Conservation (phyloP, 2,888 invertebrate genomes). For the Hydropsyche betteni region DNA sequence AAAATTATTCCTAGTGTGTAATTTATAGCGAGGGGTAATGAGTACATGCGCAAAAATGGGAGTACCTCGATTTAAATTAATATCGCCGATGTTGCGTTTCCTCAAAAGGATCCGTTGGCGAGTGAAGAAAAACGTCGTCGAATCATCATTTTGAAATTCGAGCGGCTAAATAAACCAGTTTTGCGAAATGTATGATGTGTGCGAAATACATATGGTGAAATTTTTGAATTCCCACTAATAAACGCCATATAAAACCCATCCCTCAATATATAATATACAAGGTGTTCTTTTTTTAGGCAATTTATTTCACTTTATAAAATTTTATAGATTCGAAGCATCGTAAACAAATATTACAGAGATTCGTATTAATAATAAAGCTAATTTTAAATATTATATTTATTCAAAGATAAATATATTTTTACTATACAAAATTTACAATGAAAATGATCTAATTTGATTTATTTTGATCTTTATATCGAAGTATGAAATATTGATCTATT, state of each 20-base stretch:
- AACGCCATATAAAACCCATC: not conserved
- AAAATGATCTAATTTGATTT: no score
- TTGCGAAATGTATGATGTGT: constrained; percentile 26
- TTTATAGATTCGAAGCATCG: no score
- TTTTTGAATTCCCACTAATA: constrained; percentile 12
- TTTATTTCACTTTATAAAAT: no score
- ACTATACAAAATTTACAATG: no score
- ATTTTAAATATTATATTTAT: no score
- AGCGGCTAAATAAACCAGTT: constrained; percentile 30
- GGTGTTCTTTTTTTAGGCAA: no score
- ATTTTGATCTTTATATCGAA: no score
- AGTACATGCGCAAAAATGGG: constrained; percentile 19
- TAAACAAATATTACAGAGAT: no score
- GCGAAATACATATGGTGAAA: not conserved
- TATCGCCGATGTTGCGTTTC: constrained; percentile 18
- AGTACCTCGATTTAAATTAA: constrained; percentile 26
- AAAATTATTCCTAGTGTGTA: not conserved
- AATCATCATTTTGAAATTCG: not conserved
- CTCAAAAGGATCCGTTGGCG: constrained; percentile 14
- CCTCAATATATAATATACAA: no score
- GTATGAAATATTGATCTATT: no score
- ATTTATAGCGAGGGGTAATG: constrained; percentile 15
- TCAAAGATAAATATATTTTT: no score
- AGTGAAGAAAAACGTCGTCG: not conserved
- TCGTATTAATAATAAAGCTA: no score